Evolutionary conservation across 2,888 invertebrate species (phyloP).

Genomic region (Spilosoma lubricipeda): DNA sequence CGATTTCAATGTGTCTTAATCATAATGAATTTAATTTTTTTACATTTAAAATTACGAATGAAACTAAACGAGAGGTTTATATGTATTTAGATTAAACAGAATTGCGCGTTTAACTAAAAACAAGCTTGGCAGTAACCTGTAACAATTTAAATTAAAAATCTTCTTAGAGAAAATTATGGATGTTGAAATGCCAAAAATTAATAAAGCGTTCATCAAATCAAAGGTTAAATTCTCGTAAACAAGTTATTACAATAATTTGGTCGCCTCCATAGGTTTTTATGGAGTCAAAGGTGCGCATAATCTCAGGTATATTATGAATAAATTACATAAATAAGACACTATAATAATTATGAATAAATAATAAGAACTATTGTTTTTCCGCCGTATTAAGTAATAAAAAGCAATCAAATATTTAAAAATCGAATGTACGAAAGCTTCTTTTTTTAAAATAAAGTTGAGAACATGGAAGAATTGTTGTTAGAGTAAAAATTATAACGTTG

Average conservation of each 20-base stretch:
- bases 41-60: no score
- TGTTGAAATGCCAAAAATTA: background rate
- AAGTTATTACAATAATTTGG: background rate
- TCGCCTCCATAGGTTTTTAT: background rate
- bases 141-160: no score
- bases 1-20: no score
- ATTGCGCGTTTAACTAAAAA: no score
- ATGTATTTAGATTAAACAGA: no score
- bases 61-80: no score
- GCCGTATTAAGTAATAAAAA: background rate
- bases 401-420: background rate
- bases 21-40: no score
- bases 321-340: background rate
- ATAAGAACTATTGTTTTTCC: background rate
- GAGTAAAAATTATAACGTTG: conserved; percentile 12
- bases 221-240: background rate
- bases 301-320: background rate
- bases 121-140: no score
- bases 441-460: conserved; percentile 35
- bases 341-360: background rate
- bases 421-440: background rate
- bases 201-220: background rate
- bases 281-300: background rate
- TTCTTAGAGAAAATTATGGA: no score
- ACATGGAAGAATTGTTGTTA: conserved; percentile 22